Evolutionary conservation across 1,140 invertebrate genomes (phyloP), one percentile per base, ranked within the genome.

Genomic region (Antheraea pernyi): DNA sequence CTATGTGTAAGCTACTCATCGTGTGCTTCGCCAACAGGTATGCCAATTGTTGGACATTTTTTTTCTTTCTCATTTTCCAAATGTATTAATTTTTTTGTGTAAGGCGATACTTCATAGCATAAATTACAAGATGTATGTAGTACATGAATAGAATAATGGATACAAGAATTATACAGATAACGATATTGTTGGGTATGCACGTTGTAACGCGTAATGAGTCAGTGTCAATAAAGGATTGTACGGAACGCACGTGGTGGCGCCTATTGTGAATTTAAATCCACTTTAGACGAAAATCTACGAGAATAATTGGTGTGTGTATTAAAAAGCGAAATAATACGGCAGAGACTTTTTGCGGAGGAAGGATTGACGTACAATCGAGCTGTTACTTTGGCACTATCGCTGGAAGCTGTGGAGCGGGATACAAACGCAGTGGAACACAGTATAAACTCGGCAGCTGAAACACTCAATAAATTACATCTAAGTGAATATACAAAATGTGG

Each of bases 221-320:
- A 16, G 46, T 53, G 11, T 53, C 46, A 53, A 16, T 53, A 53
- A 53, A 53, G 6, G 5, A 6, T 53, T 53, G 6, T 6, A 53
- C 11, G 1, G 46, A 53, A 13, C 13, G 16, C 46, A 16, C 16
- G 46, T 53, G n/a, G n/a, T n/a, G n/a, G n/a, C n/a, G n/a, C n/a
- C 11, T 53, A 36, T 22, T 76, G 74, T 53, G 65, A 73, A 19
- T 77, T 77, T 48, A 59, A 58, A 30, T 39, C 10, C 2, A 66
- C 8, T 13, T 48, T 72, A 19, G 67, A 70, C 13, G 70, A 72
- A 9, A 77, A 74, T 67, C 65, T 77, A 7, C 69, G 68, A 11
- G 72, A 74, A 11, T 68, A 74, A 13, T 68, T 74, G 3, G 67
- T 75, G 16, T 75, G 73, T 36, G 73, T 70, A 11, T 13, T 73